phyloP scores from a whole-genome alignment of 1,140 invertebrate species.

The Sycophaga agraensis region DNA sequence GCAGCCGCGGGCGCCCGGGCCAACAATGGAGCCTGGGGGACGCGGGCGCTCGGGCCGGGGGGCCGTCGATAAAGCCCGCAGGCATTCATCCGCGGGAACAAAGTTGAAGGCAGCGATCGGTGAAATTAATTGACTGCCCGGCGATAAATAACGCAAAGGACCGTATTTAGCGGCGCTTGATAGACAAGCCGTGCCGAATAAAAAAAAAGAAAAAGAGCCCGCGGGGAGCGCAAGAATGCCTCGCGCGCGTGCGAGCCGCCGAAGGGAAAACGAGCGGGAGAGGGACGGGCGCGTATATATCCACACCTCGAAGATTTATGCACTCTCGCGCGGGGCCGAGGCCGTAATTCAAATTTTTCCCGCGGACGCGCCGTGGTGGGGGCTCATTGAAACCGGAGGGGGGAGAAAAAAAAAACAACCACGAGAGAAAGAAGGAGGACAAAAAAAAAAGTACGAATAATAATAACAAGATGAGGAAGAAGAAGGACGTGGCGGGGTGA shows the following conservation, averaged over 20 bases:
- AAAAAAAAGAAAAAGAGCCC: neutral
- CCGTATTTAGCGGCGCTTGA: neutral
- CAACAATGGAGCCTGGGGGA: too few relatives aligned
- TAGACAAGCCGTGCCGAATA: too few relatives aligned
- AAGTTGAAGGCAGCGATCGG: neutral
- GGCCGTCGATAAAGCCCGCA: neutral
- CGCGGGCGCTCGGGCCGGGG: too few relatives aligned
- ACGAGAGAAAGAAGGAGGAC: neutral
- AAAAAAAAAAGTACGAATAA: slow-evolving; percentile 1
- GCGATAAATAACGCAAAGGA: slow-evolving; percentile 10
- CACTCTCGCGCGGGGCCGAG: slow-evolving; percentile 11
- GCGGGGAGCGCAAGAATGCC: slow-evolving; percentile 13
- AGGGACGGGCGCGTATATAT: neutral
- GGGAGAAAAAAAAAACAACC: neutral
- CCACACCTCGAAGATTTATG: slow-evolving; percentile 21
- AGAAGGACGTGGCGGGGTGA: neutral
- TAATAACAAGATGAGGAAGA: neutral
- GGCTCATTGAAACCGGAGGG: slow-evolving; percentile 15
- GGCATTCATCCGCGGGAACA: neutral
- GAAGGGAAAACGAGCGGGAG: neutral
- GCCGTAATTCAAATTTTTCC: slow-evolving; percentile 26
- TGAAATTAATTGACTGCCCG: slow-evolving; percentile 2
- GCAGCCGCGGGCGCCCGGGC: too few relatives aligned
- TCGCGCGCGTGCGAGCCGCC: neutral
- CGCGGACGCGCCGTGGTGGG: neutral